A percentile compares a stretch with the other conserved stretches of the same genome.
Conservation (phyloP, 2,113 vertebrate species). For the Sorex fumeus region DNA sequence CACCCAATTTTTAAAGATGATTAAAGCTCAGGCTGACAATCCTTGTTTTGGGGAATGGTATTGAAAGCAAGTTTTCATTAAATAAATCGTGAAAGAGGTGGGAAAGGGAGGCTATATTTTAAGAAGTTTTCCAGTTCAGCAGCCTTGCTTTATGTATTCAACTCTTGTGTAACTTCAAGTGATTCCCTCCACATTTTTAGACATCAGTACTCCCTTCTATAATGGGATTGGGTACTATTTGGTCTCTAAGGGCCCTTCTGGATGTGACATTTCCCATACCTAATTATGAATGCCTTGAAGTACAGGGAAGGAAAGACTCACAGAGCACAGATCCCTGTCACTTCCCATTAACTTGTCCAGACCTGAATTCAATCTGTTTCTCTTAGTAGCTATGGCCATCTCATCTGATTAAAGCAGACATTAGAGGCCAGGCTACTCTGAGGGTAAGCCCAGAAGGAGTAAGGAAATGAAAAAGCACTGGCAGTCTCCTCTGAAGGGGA, state of each 20-base stretch:
- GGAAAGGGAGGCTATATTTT: neutral
- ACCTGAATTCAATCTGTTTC: neutral
- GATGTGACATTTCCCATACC: constrained; percentile 1
- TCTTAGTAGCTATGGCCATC: constrained; percentile 23
- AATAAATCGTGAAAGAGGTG: neutral
- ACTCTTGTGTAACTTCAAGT: constrained; percentile 27
- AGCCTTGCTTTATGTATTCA: neutral
- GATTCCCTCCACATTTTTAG: constrained; percentile 23
- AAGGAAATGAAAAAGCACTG: neutral
- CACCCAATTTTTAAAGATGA: neutral
- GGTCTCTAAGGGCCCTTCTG: neutral
- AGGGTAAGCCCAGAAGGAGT: neutral
- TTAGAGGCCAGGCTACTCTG: neutral
- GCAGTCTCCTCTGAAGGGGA: neutral
- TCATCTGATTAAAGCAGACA: neutral
- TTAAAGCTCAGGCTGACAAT: constrained; percentile 34
- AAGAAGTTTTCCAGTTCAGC: neutral
- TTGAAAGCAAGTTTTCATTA: constrained; percentile 52
- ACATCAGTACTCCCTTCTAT: neutral
- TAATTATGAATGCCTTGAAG: neutral
- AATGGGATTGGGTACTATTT: constrained; percentile 17
- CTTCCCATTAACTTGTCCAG: neutral
- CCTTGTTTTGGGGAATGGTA: neutral
- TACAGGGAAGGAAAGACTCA: neutral
- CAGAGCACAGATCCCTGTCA: neutral